Conservation (phyloP, 2,888 invertebrate species). For the Platycheirus albimanus region DNA sequence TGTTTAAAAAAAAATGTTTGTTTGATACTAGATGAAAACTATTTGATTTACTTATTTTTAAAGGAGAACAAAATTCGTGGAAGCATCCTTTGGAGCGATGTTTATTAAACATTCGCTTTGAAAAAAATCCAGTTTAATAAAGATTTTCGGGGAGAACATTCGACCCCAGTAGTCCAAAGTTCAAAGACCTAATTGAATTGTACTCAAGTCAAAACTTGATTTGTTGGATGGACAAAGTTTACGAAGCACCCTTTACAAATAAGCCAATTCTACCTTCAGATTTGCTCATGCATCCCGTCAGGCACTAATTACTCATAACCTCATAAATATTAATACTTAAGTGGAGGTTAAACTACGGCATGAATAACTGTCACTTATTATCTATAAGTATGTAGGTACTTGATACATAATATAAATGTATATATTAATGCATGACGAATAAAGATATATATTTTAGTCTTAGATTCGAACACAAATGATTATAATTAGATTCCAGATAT, state of each 20-base stretch:
- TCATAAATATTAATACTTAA: conserved; percentile 67
- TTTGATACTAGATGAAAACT: neutral
- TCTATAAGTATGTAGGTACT: neutral
- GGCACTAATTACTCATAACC: conserved; percentile 56
- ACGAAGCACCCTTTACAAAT: no score
- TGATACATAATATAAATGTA: neutral
- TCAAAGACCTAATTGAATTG: no score
- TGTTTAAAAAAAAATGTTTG: neutral
- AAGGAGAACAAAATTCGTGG: no score
- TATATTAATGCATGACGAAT: conserved; percentile 36
- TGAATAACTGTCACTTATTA: conserved; percentile 55
- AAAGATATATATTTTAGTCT: conserved; percentile 11
- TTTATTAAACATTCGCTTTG: no score
- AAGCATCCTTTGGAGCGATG: no score
- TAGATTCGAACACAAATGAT: conserved; percentile 61
- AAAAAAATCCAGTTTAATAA: no score
- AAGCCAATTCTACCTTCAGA: no score
- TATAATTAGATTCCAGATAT: conserved; percentile 64
- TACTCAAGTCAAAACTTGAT: no score
- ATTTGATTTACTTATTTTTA: neutral
- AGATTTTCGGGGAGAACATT: no score
- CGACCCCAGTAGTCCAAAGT: no score
- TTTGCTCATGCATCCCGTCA: neutral
- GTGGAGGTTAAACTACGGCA: conserved; percentile 53
- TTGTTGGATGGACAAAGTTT: no score